Evolutionary conservation across 2,888 invertebrate species (phyloP), one percentile per base, ranked within the genome.

Genomic region (Eulithis testata): DNA sequence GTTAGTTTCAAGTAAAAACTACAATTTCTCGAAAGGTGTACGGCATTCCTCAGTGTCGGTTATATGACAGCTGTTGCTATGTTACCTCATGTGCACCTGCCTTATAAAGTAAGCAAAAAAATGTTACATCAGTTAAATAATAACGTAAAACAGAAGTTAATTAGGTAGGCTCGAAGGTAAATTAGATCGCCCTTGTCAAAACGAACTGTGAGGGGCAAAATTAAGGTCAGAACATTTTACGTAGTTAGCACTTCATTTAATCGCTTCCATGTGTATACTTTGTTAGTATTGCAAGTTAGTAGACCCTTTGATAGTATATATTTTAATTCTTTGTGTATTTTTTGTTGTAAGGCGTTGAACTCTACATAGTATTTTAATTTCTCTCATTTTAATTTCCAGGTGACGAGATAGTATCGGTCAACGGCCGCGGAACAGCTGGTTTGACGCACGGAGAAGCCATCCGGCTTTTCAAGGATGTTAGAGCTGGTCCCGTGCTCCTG

Each of bases 381-480:
- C 1, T 37, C 12, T 31, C n/a, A 51, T 43, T 40, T 50, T 9
- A 14, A 31, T 75, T 94, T 94, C 21, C 89, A 96, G 97, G 97
- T 80, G 97, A 97, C 88, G 96, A 97, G 91, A 96, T 97, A 79
- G 86, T 97, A 73, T 96, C 96, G 65, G 96, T 97, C 67, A 97
- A 97, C 87, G 96, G 96, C n/a, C 95, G 96, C 76, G 94, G 95
- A 21, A 94, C 97, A 63, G 95, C 96, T 69, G 96, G 96, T 0
- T 92, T 96, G 82, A 96, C 96, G 0, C 96, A 97, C 83, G 95
- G 96, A 57, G 96, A 97, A 83, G 97, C 97, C 31, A 96, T 97
- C 74, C 94, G 95, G 69, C 94, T 97, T 73, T 97, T 97, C 88
- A 96, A 96, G 80, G 95, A 96, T 80, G 96, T 97, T 55, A 95